Percentiles rank a stretch among this genome's conserved stretches.
These are phyloP conservation scores for Volucella bombylans DNA, from an alignment of 2,888 invertebrate species.

Conservation along the genomic window DNA sequence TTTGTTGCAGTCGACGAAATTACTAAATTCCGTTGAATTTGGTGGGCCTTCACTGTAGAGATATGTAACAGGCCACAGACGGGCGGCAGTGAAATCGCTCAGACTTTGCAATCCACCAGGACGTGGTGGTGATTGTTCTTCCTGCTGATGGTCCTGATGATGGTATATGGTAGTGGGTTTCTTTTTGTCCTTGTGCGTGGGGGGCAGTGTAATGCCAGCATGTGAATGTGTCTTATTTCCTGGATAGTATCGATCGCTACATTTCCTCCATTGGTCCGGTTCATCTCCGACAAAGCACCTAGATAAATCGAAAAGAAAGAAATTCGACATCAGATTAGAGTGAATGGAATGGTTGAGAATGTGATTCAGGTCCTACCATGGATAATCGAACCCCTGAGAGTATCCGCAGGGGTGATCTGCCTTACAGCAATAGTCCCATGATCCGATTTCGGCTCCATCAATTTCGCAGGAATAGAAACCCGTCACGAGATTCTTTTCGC, in stretches of 20 bases:
- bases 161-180: slow-evolving; percentile 78
- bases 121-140: slow-evolving; percentile 77
- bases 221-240: slow-evolving; percentile 78
- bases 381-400: slow-evolving; percentile 90
- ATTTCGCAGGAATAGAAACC: slow-evolving; percentile 94
- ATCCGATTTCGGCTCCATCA: slow-evolving; percentile 87
- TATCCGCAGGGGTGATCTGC: slow-evolving; percentile 92
- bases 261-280: slow-evolving; percentile 92
- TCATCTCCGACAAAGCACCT: slow-evolving; percentile 93
- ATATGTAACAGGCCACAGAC: slow-evolving; percentile 91
- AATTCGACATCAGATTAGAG: background rate
- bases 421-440: slow-evolving; percentile 94
- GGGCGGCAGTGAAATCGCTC: slow-evolving; percentile 82
- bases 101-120: slow-evolving; percentile 81
- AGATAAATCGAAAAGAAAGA: background rate
- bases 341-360: background rate
- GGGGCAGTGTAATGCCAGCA: slow-evolving; percentile 83
- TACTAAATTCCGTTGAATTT: slow-evolving; percentile 85
- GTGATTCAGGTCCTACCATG: slow-evolving; percentile 86
- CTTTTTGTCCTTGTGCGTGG: slow-evolving; percentile 77
- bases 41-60: slow-evolving; percentile 91
- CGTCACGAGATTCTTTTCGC: slow-evolving; percentile 88
- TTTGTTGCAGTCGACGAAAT: slow-evolving; percentile 83
- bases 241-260: slow-evolving; percentile 92
- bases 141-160: slow-evolving; percentile 52